A percentile compares a stretch with the other conserved stretches of the same genome.
phyloP scores from a whole-genome alignment of 2,888 invertebrate genomes.

The Mactromeris polynyma region DNA sequence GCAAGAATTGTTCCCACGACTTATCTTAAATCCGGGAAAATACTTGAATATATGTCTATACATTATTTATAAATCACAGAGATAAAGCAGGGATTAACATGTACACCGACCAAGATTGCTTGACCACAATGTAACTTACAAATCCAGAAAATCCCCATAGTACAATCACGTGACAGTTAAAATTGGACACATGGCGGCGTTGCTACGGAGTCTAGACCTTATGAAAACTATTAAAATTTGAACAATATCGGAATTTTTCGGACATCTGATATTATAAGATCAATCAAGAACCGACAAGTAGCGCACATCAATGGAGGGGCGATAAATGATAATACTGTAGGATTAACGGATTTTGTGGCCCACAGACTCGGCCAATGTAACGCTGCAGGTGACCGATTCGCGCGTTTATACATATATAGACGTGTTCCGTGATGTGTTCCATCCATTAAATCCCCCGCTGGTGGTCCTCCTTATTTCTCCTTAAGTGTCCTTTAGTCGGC shows the following conservation, averaged over 20 bases:
- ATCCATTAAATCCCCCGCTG: too few species aligned
- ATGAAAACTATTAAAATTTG: conserved; percentile 47
- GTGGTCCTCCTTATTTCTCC: too few species aligned
- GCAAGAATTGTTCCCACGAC: conserved; percentile 44
- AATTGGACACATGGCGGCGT: conserved; percentile 56
- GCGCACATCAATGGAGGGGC: conserved; percentile 21
- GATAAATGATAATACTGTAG: conserved; percentile 22
- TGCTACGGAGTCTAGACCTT: conserved; percentile 34
- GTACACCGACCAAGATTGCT: conserved; percentile 40
- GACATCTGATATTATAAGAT: conserved; percentile 30
- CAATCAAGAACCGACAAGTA: conserved; percentile 34
- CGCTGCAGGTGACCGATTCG: background rate
- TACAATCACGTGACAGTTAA: conserved; percentile 48
- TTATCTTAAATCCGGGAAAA: conserved; percentile 61
- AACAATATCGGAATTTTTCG: conserved; percentile 47
- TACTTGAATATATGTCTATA: conserved; percentile 59
- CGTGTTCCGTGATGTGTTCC: too few species aligned
- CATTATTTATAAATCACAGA: conserved; percentile 59
- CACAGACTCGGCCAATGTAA: background rate
- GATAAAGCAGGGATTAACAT: conserved; percentile 53
- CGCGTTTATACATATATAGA: background rate
- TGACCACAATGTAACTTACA: conserved; percentile 55
- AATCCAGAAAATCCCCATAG: conserved; percentile 54
- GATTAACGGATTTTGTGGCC: conserved; percentile 26
- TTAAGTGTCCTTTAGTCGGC: too few species aligned